A percentile compares a stretch with the other conserved stretches of the same genome.
Conservation (phyloP, 1,140 invertebrate genomes). For the Lycorma delicatula region DNA sequence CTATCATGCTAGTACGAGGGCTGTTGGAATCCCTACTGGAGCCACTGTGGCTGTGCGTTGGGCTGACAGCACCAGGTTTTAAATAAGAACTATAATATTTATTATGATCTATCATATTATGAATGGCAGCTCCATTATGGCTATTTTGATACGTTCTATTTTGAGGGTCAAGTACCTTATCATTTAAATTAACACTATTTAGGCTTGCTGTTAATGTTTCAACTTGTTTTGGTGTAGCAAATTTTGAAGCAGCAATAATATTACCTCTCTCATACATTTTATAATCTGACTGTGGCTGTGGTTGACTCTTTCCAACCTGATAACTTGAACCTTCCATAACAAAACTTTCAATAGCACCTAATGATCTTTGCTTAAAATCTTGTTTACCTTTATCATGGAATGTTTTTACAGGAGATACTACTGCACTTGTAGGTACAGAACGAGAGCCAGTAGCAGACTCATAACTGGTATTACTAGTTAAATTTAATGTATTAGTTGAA, state of each 20-base stretch:
- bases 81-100: constrained; percentile 29
- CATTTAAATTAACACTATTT: constrained; percentile 19
- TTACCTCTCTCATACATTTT: constrained; percentile 54
- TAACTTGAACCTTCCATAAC: constrained; percentile 35
- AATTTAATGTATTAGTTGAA: neutral
- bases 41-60: constrained; percentile 39
- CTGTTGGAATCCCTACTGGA: constrained; percentile 53
- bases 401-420: constrained; percentile 12
- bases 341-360: constrained; percentile 47
- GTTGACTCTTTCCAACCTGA: constrained; percentile 18
- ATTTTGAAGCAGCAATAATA: constrained; percentile 63
- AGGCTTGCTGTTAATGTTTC: constrained; percentile 41
- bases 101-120: constrained; percentile 20
- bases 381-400: constrained; percentile 23
- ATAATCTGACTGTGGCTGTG: constrained; percentile 41
- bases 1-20: constrained; percentile 45
- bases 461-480: neutral
- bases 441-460: constrained; percentile 2
- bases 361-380: constrained; percentile 33
- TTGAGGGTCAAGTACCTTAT: constrained; percentile 17
- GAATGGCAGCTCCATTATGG: constrained; percentile 27
- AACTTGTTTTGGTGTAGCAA: constrained; percentile 61
- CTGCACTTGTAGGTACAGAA: constrained; percentile 18
- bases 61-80: constrained; percentile 26
- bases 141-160: constrained; percentile 18